phyloP scores from a whole-genome alignment of 2,888 invertebrate genomes.

The Celastrina argiolus region DNA sequence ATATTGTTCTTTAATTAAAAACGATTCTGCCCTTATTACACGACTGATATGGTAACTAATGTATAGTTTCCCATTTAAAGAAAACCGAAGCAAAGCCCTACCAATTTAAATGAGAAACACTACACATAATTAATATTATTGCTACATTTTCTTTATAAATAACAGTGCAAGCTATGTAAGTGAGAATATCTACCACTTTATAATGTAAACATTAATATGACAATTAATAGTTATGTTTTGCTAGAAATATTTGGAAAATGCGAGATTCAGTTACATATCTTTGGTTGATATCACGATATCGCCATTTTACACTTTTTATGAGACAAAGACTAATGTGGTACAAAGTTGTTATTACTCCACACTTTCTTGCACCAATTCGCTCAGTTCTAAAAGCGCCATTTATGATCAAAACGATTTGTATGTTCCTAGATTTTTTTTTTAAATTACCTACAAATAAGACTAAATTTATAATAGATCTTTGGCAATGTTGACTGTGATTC shows the following conservation, averaged over 20 bases:
- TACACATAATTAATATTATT: conserved; percentile 41
- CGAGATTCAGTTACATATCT: not conserved
- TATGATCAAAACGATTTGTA: not conserved
- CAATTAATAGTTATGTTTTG: conserved; percentile 9
- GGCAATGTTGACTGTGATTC: not conserved
- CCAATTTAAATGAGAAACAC: conserved; percentile 24
- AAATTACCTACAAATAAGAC: not conserved
- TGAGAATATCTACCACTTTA: conserved; percentile 42
- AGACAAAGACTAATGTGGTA: not conserved
- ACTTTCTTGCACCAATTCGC: not conserved
- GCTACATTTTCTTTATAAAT: conserved; percentile 53
- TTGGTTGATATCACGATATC: not conserved
- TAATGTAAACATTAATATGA: conserved; percentile 6
- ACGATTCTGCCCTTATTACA: conserved; percentile 35
- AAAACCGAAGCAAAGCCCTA: conserved; percentile 11
- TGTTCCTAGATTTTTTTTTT: not conserved
- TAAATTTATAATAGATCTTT: not conserved
- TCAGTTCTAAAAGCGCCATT: not conserved
- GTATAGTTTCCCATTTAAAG: conserved; percentile 21
- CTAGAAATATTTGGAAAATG: not conserved
- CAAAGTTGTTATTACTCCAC: not conserved
- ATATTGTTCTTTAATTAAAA: conserved; percentile 10
- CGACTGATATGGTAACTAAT: conserved; percentile 45
- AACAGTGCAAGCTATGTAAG: conserved; percentile 71
- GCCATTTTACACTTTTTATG: not conserved